A percentile compares a stretch with the other conserved stretches of the same genome.
Conservation (phyloP, 2,797 vertebrate species). For the Bovichtus diacanthus region DNA sequence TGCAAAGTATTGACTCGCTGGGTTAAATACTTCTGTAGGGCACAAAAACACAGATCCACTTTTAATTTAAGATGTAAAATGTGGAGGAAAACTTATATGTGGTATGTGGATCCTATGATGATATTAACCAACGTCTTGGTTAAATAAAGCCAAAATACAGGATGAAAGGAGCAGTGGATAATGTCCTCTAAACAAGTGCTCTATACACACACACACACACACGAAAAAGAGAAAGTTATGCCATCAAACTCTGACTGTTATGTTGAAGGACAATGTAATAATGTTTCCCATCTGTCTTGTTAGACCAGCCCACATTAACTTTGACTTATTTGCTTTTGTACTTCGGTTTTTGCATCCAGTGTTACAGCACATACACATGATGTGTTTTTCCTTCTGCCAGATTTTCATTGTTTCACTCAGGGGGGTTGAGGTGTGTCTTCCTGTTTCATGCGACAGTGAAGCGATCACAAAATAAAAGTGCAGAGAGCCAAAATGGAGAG, state of each 20-base stretch:
- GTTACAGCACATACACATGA: background rate
- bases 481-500: background rate
- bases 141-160: slow-evolving; percentile 9
- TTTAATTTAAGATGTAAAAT: slow-evolving; percentile 12
- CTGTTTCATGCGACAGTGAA: slow-evolving; percentile 50
- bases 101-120: slow-evolving; percentile 1
- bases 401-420: slow-evolving; percentile 30
- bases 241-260: background rate
- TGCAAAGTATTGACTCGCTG: slow-evolving; percentile 16
- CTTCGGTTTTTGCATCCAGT: background rate
- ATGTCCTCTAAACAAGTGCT: background rate
- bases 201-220: background rate
- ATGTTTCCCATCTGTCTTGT: background rate
- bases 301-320: background rate
- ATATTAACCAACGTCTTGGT: background rate
- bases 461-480: slow-evolving; percentile 12
- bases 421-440: slow-evolving; percentile 53
- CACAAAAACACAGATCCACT: slow-evolving; percentile 2
- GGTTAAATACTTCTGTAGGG: slow-evolving; percentile 21
- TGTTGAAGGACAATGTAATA: background rate
- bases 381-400: slow-evolving; percentile 4
- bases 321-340: background rate
- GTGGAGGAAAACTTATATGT: too few relatives aligned
- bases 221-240: background rate
- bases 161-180: background rate